These are phyloP conservation scores for Centroberyx gerrardi DNA, from an alignment of 2,797 vertebrate genomes.

Conservation along the genomic window DNA sequence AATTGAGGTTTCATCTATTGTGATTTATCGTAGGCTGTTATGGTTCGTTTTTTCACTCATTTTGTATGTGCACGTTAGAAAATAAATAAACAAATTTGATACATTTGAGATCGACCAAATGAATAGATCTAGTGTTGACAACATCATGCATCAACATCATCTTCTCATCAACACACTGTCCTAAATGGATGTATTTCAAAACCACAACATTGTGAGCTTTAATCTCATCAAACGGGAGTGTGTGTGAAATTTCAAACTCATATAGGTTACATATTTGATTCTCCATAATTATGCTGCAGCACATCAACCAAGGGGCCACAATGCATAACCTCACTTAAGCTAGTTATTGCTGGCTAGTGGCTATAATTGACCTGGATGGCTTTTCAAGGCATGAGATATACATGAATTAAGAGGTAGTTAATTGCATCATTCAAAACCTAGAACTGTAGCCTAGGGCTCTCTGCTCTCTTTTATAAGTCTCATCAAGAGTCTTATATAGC, in stretches of 20 bases:
- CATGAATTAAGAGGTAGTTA: conserved; percentile 74
- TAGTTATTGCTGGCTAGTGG: conserved; percentile 59
- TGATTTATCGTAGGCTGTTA: neutral
- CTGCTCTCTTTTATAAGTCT: conserved; percentile 23
- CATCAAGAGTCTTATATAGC: conserved; percentile 28
- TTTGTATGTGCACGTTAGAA: neutral
- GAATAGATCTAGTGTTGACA: neutral
- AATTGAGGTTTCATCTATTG: conserved; percentile 19
- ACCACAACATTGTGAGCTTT: neutral
- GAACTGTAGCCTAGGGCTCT: conserved; percentile 44
- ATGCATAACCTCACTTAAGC: conserved; percentile 36
- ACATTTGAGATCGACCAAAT: neutral
- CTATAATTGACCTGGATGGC: conserved; percentile 73
- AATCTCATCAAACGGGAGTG: neutral
- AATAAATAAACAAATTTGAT: neutral
- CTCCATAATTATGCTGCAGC: conserved; percentile 22
- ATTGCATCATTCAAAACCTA: conserved; percentile 67
- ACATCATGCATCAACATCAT: neutral
- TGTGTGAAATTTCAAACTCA: neutral
- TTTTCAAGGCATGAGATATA: conserved; percentile 63
- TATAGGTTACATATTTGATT: conserved; percentile 20
- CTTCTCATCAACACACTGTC: neutral
- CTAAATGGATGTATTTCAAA: neutral
- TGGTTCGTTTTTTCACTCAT: neutral
- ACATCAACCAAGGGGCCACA: conserved; percentile 16